These are phyloP conservation scores for Gambusia holbrooki DNA, from an alignment of 2,113 vertebrate species.

Conservation along the genomic window DNA sequence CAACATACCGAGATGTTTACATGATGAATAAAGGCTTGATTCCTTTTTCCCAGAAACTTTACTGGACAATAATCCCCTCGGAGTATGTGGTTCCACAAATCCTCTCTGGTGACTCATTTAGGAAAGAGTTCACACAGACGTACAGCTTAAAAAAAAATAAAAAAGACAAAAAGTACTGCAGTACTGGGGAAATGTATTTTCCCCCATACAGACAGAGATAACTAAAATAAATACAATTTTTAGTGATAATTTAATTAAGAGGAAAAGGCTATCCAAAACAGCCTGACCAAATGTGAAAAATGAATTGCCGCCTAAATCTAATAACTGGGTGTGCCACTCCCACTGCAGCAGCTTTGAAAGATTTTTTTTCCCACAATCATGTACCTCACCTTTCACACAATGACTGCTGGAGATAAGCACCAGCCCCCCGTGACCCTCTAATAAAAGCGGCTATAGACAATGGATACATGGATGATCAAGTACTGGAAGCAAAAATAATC, in stretches of 20 bases:
- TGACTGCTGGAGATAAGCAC: too few species aligned
- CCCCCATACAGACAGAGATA: background rate
- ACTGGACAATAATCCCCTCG: conserved; percentile 30
- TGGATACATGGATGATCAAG: too few species aligned
- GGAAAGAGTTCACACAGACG: conserved; percentile 29
- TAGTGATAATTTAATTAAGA: background rate
- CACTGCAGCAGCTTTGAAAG: too few species aligned
- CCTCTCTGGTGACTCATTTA: conserved; percentile 39
- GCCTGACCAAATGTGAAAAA: background rate
- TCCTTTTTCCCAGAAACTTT: conserved; percentile 32
- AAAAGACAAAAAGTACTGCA: background rate
- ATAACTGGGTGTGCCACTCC: too few species aligned
- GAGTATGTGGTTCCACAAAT: conserved; percentile 21
- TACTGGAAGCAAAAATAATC: too few species aligned
- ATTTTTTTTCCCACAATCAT: too few species aligned
- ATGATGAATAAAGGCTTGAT: conserved; percentile 31
- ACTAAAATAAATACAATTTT: background rate
- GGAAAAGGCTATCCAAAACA: background rate
- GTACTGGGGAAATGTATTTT: background rate
- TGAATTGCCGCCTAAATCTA: too few species aligned
- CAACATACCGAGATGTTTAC: conserved; percentile 34
- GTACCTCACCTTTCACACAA: too few species aligned
- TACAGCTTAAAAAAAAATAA: background rate
- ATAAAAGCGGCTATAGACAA: too few species aligned
- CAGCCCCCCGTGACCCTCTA: too few species aligned